Conservation (phyloP, 2,113 vertebrate genomes). For the Thryonomys swinderianus region DNA sequence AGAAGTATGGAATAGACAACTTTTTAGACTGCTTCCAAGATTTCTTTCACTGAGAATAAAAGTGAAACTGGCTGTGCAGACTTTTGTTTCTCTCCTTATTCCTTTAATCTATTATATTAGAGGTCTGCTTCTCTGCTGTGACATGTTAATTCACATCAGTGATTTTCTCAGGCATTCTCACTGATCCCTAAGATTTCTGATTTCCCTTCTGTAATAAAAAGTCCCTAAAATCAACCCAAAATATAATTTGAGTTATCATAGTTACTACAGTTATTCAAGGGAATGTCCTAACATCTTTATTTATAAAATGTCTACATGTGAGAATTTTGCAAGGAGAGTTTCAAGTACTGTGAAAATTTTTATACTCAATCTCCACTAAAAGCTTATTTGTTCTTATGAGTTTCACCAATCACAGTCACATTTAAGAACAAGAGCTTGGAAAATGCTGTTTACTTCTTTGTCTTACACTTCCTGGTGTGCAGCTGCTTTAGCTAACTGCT, state of each 20-base stretch:
- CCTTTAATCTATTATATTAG: not conserved
- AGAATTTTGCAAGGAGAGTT: constrained; percentile 53
- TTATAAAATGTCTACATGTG: not conserved
- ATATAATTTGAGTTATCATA: not conserved
- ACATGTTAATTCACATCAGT: constrained; percentile 42
- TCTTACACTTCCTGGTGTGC: not conserved
- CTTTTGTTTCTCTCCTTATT: not conserved
- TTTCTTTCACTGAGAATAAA: not conserved
- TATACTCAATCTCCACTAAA: constrained; percentile 32
- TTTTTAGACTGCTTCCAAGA: not conserved
- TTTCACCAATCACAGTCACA: not conserved
- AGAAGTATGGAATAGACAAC: not conserved
- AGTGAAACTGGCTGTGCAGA: not conserved
- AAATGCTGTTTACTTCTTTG: not conserved
- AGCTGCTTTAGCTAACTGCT: not conserved
- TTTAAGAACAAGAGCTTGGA: not conserved
- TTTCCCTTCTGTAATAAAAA: constrained; percentile 50
- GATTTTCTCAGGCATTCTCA: constrained; percentile 48
- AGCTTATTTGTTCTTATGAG: not conserved
- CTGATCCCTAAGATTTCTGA: constrained; percentile 1
- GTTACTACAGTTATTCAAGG: constrained; percentile 10
- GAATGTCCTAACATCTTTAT: not conserved
- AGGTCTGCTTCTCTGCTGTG: not conserved
- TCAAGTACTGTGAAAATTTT: constrained; percentile 34
- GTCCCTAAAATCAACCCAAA: constrained; percentile 25